Base-by-base conservation (phyloP, 2,888 invertebrate genomes). In the Zhengitettix transpicula region DNA sequence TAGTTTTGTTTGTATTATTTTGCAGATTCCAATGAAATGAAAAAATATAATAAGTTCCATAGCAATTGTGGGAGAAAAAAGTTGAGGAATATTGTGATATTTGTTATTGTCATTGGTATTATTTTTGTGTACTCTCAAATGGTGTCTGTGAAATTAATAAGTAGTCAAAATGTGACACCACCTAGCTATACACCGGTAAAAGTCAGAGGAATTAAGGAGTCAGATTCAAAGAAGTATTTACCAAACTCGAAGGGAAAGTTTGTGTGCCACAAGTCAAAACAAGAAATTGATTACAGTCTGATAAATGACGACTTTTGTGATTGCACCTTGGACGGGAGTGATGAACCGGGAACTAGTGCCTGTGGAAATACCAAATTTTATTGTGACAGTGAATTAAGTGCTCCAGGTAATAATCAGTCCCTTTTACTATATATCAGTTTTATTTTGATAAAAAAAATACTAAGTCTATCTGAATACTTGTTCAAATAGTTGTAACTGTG, bases 261-360 rank as follows among this genome's bases (percentile, higher is more conserved):
- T 62, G 69, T 70, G 53, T 79, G 79, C 58, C 68, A 78, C 57
- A 67, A 69, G 58, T 73, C 73, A 12, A 73, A 71, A 61, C 69
- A 71, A 59, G 73, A 75, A 64, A 79, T 84, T 57, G 71, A 76
- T 1, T 89, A 83, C 70, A 74, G 74, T 42, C 79, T 81, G 66
- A 83, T 92, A 2, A 95, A 95, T 73, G 95, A 96, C 70, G 90
- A 95, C 74, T 96, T 86, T 71, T 96, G 95, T 76, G 95, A 96
- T 73, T 96, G 96, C 72, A 70, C 70, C 59, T 76, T 81, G 66
- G 95, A 92, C 70, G 88, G 87, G 41, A 89, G 88, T 68, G 91
- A 91, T 69, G 87, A 87, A 71, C 84, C 87, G 55, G 93, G 94
- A 62, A 97, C 96, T 11, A 84, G 83, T 69, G 96, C 97, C 10